Base-by-base conservation (phyloP, 1,140 invertebrate genomes). In the Drosophila ambigua region DNA sequence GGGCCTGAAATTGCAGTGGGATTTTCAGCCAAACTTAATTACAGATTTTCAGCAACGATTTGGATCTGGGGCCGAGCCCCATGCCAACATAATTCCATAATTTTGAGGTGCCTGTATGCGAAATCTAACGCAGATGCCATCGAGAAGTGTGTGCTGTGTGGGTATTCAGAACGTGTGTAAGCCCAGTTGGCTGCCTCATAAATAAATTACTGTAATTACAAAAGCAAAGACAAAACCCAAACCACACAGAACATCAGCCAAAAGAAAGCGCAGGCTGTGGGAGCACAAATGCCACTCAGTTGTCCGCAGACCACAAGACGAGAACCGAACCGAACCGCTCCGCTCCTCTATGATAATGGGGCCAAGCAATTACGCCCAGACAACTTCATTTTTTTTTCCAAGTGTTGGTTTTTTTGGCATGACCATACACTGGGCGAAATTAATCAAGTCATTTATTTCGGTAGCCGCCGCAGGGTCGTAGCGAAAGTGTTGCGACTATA, bases 321-420 rank as follows among this genome's bases (percentile, higher is more conserved):
- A 85, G 81, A 85, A 85, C 82, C 7, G 2, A 20, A 20, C 20
- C 31, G 16, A 16, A 16, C 16, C 16, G 16, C 31, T 9, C 3
- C 31, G 6, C 28, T 28, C 6, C 65, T 41, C 23, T 15, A 41
- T 20, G 20, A 20, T 64, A 84, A 82, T 68, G 81, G 57, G 81
- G 81, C 78, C 81, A 85, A 82, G 63, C 74, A 81, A 87, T 85
- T 87, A 85, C 78, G 82, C 82, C 78, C 74, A 73, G 76, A 78
- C 82, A 82, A 78, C 74, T 78, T 78, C 65, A 78, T 78, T 69
- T 65, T 45, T 63, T 7, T 26, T 20, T 20, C 20, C 20, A 20
- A 1, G 20, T 20, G 20, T 20, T 20, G 20, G 44, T 62, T 20
- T 48, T 50, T 65, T 48, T 13, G 66, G 50, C 31, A 59, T 48